Evolutionary conservation across 2,113 vertebrate genomes (phyloP).

Genomic region (Psettodes erumei): DNA sequence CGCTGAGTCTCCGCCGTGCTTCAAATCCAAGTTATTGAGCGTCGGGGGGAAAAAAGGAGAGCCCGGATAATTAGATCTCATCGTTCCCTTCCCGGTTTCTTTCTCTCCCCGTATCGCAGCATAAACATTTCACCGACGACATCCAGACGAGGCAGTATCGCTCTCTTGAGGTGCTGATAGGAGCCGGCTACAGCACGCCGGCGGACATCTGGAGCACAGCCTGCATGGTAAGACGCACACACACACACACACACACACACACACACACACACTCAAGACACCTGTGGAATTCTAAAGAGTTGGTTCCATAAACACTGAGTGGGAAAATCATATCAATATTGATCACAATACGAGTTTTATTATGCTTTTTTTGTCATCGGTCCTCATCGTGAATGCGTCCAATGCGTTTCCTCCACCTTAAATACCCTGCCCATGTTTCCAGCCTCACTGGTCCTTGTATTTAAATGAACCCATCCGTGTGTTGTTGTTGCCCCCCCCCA

Average conservation of each 20-base stretch:
- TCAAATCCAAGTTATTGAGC: background rate
- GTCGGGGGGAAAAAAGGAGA: no score
- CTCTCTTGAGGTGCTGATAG: conserved; percentile 93
- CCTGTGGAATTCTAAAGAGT: background rate
- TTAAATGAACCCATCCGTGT: background rate
- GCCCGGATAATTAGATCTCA: no score
- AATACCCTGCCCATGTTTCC: no score
- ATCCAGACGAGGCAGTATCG: conserved; percentile 98
- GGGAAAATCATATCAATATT: no score
- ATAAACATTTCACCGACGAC: conserved; percentile 98
- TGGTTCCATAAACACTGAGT: background rate
- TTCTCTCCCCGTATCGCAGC: conserved; percentile 72
- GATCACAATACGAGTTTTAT: no score
- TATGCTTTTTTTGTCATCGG: no score
- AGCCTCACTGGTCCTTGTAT: no score
- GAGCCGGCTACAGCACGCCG: conserved; percentile 93
- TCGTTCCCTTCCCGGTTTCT: no score
- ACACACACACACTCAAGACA: background rate
- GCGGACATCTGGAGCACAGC: conserved; percentile 99
- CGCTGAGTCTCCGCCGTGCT: background rate
- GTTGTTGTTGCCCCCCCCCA: background rate
- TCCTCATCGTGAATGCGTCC: no score
- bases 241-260: background rate
- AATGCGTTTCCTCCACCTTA: background rate
- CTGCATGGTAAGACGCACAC: conserved; percentile 88